A percentile compares a stretch with the other conserved stretches of the same genome.
These are phyloP conservation scores for Alectura lathami DNA, from an alignment of 2,113 vertebrate genomes.

Conservation along the genomic window DNA sequence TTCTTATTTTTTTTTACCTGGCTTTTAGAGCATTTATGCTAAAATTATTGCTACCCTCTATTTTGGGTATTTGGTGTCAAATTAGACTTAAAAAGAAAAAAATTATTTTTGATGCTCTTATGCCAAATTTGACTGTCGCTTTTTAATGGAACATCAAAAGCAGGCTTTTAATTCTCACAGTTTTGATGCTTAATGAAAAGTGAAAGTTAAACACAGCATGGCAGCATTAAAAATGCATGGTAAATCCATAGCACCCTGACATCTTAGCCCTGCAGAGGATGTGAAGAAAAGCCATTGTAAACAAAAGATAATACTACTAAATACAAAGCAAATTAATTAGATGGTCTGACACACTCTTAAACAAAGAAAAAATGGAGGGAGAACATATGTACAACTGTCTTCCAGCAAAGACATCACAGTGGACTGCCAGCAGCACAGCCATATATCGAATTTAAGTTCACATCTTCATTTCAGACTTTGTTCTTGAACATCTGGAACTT, in stretches of 20 bases:
- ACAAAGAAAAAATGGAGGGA: slow-evolving; percentile 53
- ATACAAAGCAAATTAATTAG: slow-evolving; percentile 64
- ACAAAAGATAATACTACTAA: slow-evolving; percentile 66
- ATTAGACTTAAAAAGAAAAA: slow-evolving; percentile 32
- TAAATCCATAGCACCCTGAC: slow-evolving; percentile 74
- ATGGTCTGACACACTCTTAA: slow-evolving; percentile 45
- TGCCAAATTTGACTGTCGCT: slow-evolving; percentile 77
- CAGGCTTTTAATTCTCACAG: slow-evolving; percentile 81
- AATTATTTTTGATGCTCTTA: slow-evolving; percentile 67
- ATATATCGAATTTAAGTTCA: not conserved
- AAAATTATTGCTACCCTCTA: not conserved
- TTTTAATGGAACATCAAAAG: slow-evolving; percentile 80
- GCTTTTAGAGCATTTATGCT: not conserved
- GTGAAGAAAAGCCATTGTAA: slow-evolving; percentile 70
- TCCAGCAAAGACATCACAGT: slow-evolving; percentile 6
- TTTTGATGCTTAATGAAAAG: slow-evolving; percentile 84
- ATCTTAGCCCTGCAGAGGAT: slow-evolving; percentile 70
- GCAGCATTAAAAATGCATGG: slow-evolving; percentile 77
- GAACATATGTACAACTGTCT: slow-evolving; percentile 13
- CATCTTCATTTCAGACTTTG: not conserved
- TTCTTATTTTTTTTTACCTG: not conserved
- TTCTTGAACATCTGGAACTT: not conserved
- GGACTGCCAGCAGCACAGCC: not conserved
- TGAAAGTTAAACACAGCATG: slow-evolving; percentile 85
- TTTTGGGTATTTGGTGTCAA: slow-evolving; percentile 60